Evolutionary conservation across 2,113 vertebrate species (phyloP).

Genomic region (Neolamprologus variostigma): DNA sequence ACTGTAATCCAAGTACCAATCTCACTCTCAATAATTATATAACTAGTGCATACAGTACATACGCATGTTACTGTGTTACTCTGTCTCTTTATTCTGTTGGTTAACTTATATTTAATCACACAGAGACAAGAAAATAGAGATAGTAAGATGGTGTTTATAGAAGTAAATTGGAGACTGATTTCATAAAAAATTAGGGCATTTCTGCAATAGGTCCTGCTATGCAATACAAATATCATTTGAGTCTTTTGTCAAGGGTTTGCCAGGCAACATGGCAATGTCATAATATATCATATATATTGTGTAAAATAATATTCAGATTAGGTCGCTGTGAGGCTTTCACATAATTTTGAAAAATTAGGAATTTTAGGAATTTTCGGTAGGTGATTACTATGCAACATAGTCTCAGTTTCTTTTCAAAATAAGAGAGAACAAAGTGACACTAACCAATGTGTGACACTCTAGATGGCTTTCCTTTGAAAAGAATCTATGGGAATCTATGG

Average conservation of each 20-base stretch:
- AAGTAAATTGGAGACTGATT: not conserved
- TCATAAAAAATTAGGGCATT: not conserved
- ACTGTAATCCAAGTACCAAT: not conserved
- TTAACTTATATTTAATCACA: not conserved
- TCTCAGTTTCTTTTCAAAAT: not conserved
- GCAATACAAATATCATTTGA: not conserved
- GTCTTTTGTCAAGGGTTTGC: not conserved
- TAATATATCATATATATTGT: not conserved
- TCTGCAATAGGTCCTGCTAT: not conserved
- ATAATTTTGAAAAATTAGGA: not conserved
- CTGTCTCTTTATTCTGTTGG: not conserved
- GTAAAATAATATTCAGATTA: not conserved
- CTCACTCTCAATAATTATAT: not conserved
- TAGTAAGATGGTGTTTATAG: not conserved
- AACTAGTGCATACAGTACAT: not conserved
- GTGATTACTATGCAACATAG: not conserved
- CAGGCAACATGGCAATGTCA: not conserved
- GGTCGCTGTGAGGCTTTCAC: not conserved
- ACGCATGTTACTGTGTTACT: not conserved
- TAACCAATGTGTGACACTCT: not conserved
- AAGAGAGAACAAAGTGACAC: not conserved
- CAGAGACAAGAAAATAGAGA: not conserved
- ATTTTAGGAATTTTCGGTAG: rapidly evolving
- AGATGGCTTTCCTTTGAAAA: not conserved
- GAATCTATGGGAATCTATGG: not conserved